Percentiles rank a stretch among this genome's conserved stretches.
Evolutionary conservation across 2,113 vertebrate genomes (phyloP).

Genomic region (Cottus gobio): DNA sequence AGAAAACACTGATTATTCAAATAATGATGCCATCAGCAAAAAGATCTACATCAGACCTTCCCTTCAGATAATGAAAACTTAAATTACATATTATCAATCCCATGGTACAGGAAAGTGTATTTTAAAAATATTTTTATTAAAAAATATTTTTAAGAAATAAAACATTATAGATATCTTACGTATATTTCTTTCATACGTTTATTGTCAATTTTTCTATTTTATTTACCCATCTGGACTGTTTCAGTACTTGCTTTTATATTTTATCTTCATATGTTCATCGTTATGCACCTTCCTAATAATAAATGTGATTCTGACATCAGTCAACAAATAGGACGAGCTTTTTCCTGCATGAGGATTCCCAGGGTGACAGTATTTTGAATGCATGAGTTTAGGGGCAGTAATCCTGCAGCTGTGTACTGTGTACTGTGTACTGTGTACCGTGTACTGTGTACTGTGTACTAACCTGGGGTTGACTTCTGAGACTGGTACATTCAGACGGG

Average conservation of each 20-base stretch:
- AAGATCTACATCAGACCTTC: background rate
- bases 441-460: background rate
- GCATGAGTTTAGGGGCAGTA: no score
- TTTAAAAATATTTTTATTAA: no score
- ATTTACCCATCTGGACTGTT: background rate
- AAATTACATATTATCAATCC: background rate
- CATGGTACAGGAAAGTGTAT: background rate
- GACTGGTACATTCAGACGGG: slow-evolving; percentile 90
- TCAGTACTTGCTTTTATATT: background rate
- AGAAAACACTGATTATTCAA: background rate
- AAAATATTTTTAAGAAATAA: no score
- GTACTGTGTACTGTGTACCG: no score
- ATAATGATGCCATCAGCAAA: background rate
- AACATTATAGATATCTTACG: background rate
- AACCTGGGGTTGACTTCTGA: slow-evolving; percentile 92
- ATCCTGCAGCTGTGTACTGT: no score
- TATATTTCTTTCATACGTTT: background rate
- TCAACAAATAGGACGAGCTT: no score
- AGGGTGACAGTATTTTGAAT: no score
- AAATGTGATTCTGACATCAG: no score
- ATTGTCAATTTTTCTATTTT: background rate
- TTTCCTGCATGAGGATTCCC: no score
- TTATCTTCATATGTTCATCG: no score
- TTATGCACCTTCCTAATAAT: no score
- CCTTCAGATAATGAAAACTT: background rate